Evolutionary conservation across 1,140 invertebrate species (phyloP), one percentile per base, ranked within the genome.

Genomic region (Eriosoma lanigerum): DNA sequence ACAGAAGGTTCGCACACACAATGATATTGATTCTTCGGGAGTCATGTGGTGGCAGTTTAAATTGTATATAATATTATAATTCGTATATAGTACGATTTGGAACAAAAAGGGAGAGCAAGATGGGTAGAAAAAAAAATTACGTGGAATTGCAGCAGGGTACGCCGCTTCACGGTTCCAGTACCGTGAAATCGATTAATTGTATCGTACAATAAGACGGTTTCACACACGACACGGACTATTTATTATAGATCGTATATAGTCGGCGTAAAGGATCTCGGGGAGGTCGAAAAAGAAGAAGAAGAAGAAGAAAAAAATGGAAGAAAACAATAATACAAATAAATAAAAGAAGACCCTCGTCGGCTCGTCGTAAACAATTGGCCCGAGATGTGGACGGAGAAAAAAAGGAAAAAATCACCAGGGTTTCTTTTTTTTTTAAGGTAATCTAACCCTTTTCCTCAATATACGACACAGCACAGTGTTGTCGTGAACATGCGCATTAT

Each of bases 161-260:
- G 15, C 13, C 5, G 8, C 21, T n/a, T n/a, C 48, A 3, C n/a
- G 17, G 54, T 58, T 19, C 13, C n/a, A n/a, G 58, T 60, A 56
- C 73, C 73, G 73, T 76, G 73, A 76, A 76, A 76, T 76, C 73
- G 73, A 60, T 76, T 76, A 56, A 75, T 75, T 75, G 68, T 24
- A 3, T 15, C 13, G 44, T 15, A n/a, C 13, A 24, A 21, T 21
- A 52, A 24, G 60, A 62, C 26, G 60, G 46, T 13, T 48, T 6
- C 46, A 15, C 26, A 48, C 46, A 15, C 26, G 32, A 38, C 32
- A 44, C 66, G 66, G 66, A 50, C 66, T 8, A 13, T 29, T 4
- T 38, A 38, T 4, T 38, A 4, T 38, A 38, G 3, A 4, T 38
- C 8, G 8, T 4, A 38, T 38, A 38, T 17, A 58, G 9, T 17